Conservation (phyloP, 2,113 vertebrate species). For the Scopus umbretta region DNA sequence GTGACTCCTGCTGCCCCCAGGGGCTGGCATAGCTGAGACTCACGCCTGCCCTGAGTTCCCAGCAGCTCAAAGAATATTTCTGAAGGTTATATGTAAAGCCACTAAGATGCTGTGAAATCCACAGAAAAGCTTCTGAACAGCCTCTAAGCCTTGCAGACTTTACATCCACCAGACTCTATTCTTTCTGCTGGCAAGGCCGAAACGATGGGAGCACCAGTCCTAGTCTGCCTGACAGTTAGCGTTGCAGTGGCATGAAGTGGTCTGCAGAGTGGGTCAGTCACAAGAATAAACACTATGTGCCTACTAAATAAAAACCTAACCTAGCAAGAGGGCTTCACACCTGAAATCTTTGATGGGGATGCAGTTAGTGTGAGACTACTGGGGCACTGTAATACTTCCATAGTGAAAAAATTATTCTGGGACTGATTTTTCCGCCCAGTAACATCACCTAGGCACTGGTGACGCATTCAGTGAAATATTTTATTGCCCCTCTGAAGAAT, state of each 20-base stretch:
- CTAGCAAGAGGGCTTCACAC: not conserved
- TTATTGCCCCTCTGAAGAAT: not conserved
- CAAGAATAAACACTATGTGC: not conserved
- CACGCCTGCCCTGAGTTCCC: not conserved
- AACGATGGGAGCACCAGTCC: not conserved
- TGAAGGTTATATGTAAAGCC: not conserved
- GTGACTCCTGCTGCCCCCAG: fast-evolving
- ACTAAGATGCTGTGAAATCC: not conserved
- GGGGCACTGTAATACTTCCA: not conserved
- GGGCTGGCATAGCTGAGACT: not conserved
- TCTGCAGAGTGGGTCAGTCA: not conserved
- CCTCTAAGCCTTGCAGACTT: not conserved
- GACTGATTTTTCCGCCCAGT: not conserved
- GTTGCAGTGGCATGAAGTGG: not conserved
- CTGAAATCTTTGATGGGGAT: not conserved
- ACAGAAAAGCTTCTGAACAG: not conserved
- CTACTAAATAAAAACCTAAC: not conserved
- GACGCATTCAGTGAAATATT: not conserved
- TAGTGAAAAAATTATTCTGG: not conserved
- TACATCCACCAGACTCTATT: not conserved
- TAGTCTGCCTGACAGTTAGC: not conserved
- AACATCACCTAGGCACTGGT: not conserved
- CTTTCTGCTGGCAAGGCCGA: not conserved
- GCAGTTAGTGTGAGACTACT: not conserved
- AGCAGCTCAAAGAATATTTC: not conserved